Evolutionary conservation across 2,797 vertebrate genomes (phyloP).

Genomic region (Parauchenoglanis punctatus): DNA sequence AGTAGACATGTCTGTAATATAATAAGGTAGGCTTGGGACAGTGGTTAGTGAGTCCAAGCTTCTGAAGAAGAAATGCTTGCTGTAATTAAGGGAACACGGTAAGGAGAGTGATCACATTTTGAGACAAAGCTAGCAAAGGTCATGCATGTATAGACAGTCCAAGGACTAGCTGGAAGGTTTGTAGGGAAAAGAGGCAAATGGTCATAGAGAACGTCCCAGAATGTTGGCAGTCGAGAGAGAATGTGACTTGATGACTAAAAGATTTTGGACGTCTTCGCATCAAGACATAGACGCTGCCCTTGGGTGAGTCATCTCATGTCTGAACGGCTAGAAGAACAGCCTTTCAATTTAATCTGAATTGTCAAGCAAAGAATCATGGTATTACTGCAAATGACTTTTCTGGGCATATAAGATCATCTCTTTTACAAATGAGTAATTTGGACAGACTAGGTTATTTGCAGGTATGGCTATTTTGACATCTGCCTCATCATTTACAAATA

Average conservation of each 20-base stretch:
- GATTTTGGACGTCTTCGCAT: slow-evolving; percentile 42
- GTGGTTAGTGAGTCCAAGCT: slow-evolving; percentile 58
- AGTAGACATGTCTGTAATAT: slow-evolving; percentile 56
- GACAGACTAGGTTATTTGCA: slow-evolving; percentile 62
- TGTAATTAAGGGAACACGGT: slow-evolving; percentile 71
- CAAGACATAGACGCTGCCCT: slow-evolving; percentile 52
- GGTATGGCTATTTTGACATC: slow-evolving; percentile 76
- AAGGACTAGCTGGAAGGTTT: slow-evolving; percentile 28
- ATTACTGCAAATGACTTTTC: neutral
- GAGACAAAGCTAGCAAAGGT: slow-evolving; percentile 62
- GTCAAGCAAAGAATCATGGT: neutral
- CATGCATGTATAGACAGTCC: slow-evolving; percentile 42
- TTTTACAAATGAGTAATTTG: neutral
- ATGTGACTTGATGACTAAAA: slow-evolving; percentile 49
- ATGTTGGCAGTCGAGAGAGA: slow-evolving; percentile 1
- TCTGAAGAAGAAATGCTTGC: slow-evolving; percentile 66
- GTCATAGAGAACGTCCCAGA: neutral
- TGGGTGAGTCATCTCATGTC: slow-evolving; percentile 57
- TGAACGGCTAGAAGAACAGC: slow-evolving; percentile 6
- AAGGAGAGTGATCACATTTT: slow-evolving; percentile 71
- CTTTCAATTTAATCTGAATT: neutral
- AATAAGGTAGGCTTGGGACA: slow-evolving; percentile 55
- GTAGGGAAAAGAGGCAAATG: slow-evolving; percentile 20
- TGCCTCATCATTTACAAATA: slow-evolving; percentile 81
- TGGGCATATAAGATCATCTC: neutral